Conservation (phyloP, 2,113 vertebrate genomes). For the Bubo blakistoni region DNA sequence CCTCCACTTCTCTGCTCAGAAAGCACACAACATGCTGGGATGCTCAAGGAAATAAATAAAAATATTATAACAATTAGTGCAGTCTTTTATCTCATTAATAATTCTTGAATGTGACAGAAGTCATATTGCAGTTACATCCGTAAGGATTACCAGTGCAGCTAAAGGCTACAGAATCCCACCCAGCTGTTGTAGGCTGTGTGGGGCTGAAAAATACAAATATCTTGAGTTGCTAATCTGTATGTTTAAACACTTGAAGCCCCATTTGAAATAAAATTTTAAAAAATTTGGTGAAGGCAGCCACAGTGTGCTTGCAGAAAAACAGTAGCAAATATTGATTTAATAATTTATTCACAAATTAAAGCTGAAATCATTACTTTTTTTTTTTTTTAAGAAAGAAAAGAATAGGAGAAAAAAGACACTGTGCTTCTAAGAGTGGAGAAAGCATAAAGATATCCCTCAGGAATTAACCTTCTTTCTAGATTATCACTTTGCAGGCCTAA, state of each 20-base stretch:
- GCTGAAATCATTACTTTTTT: neutral
- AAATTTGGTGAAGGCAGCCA: neutral
- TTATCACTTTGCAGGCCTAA: neutral
- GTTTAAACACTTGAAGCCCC: neutral
- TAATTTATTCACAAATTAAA: constrained; percentile 15
- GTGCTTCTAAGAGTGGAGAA: neutral
- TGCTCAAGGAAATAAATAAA: neutral
- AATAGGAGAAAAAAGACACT: neutral
- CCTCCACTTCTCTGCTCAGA: neutral
- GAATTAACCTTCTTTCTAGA: constrained; percentile 21
- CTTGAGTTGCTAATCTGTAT: neutral
- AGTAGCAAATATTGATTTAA: neutral
- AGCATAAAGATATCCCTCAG: neutral
- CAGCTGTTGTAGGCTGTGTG: neutral
- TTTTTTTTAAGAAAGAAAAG: neutral
- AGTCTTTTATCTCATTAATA: neutral
- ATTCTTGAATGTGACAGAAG: neutral
- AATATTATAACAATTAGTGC: neutral
- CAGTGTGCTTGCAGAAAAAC: neutral
- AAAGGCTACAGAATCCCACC: neutral
- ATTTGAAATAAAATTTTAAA: neutral
- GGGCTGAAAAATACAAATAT: neutral
- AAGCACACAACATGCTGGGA: neutral
- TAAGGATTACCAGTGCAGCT: neutral
- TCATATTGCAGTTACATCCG: neutral